phyloP scores from a whole-genome alignment of 92 coral and sea anemone species.

The Palythoa heliodiscus region DNA sequence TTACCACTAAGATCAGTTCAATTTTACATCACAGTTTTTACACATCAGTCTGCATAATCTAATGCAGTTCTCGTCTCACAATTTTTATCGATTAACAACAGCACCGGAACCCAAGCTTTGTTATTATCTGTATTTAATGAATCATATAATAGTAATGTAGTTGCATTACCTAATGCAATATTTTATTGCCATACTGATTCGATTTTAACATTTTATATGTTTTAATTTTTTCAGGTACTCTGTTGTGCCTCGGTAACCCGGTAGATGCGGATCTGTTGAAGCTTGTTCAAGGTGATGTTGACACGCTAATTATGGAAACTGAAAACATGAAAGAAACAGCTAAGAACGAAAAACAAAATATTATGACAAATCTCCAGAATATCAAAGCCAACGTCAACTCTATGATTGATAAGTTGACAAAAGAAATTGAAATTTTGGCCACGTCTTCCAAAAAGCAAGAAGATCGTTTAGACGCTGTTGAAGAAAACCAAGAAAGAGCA shows the following conservation, averaged over 20 bases:
- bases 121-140: no score
- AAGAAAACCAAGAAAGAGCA: conserved; percentile 37
- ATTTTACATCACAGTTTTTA: no score
- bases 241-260: conserved; percentile 73
- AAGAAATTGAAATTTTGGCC: background rate
- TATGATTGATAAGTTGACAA: conserved; percentile 15
- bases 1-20: no score
- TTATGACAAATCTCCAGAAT: conserved; percentile 53
- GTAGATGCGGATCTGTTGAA: conserved; percentile 78
- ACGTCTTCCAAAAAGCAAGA: conserved; percentile 9
- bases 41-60: no score
- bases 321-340: conserved; percentile 40
- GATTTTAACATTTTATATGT: background rate
- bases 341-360: conserved; percentile 57
- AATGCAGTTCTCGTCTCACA: no score
- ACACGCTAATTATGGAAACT: conserved; percentile 44
- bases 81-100: no score
- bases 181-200: background rate
- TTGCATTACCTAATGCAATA: no score
- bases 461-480: conserved; percentile 9
- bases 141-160: no score
- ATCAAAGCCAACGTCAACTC: conserved; percentile 51
- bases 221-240: conserved; percentile 62
- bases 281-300: conserved; percentile 65
- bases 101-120: no score